phyloP scores from a whole-genome alignment of 2,888 invertebrate species.

The Cheilosia scutellata region DNA sequence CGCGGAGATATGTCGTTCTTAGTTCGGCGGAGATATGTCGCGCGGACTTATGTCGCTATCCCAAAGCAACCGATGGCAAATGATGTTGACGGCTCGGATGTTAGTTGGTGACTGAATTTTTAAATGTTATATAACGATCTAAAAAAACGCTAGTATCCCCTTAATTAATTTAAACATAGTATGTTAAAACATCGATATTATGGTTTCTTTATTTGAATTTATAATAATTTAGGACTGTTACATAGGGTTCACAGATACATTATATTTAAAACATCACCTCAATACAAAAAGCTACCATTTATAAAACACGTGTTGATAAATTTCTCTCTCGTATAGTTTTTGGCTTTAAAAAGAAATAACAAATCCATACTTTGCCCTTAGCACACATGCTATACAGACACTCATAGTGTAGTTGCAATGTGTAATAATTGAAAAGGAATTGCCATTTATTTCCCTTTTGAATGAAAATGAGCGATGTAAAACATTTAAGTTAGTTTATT shows the following conservation, averaged over 20 bases:
- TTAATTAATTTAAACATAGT: neutral
- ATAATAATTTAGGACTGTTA: slow-evolving; percentile 73
- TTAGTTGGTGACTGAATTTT: neutral
- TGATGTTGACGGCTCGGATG: too few relatives aligned
- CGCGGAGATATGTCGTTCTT: too few relatives aligned
- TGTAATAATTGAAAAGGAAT: slow-evolving; percentile 5
- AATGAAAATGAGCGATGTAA: slow-evolving; percentile 56
- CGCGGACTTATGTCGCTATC: too few relatives aligned
- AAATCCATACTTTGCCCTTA: slow-evolving; percentile 45
- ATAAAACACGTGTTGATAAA: slow-evolving; percentile 61
- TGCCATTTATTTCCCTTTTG: slow-evolving; percentile 13
- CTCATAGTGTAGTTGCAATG: slow-evolving; percentile 21
- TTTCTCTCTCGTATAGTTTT: slow-evolving; percentile 42
- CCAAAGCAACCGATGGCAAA: too few relatives aligned
- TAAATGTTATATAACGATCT: neutral
- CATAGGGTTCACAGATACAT: slow-evolving; percentile 73
- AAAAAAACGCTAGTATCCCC: neutral
- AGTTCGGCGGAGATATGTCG: too few relatives aligned
- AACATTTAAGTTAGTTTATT: slow-evolving; percentile 55
- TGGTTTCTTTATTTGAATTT: slow-evolving; percentile 73
- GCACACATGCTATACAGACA: slow-evolving; percentile 27
- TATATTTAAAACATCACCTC: slow-evolving; percentile 58
- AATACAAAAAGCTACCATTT: slow-evolving; percentile 70
- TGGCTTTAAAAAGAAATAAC: slow-evolving; percentile 28
- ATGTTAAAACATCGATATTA: slow-evolving; percentile 71